Evolutionary conservation across 2,797 vertebrate species (phyloP), one percentile per base, ranked within the genome.

Genomic region (Bradypodion pumilum): DNA sequence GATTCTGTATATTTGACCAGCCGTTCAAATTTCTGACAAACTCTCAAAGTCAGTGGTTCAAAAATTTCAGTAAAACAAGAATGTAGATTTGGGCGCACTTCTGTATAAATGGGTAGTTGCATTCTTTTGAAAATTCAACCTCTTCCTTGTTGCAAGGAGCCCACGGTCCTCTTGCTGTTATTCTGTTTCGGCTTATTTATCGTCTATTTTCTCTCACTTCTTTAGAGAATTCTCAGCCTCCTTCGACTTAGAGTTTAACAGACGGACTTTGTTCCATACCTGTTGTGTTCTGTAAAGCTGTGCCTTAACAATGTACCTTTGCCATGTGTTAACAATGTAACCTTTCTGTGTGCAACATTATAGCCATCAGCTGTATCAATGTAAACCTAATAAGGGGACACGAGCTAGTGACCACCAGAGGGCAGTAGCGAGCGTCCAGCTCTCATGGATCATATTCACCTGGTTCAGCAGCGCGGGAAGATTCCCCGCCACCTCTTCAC

Each of bases 81-180:
- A 75, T 0, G 0, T 0, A 5, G 7, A 80, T 76, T 84, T 82
- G 87, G 87, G n/a, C 89, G 86, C 74, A 90, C n/a, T 72, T 88
- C 84, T 86, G 76, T n/a, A 82, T 74, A 86, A 3, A 0, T 0
- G 0, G 65, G 87, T 0, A 0, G 75, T 82, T 76, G 85, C 74
- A 63, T 32, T 15, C 0, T 81, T 87, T 85, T 86, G 69, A 42
- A 74, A 35, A 16, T 76, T 84, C 35, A 0, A 73, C 84, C 78
- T 29, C 35, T 15, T 66, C 35, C 29, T 44, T 0, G 0, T 46
- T 74, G 42, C 56, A 8, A 1, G n/a, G 37, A 0, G 1, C 0
- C 0, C 52, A 56, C 56, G 15, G 52, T 84, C 37, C 84, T 59
- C 44, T 29, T 86, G 59, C 85, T 37, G n/a, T 4, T 37, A 78